Conservation (phyloP, 2,888 invertebrate species). For the Papilio elwesi region DNA sequence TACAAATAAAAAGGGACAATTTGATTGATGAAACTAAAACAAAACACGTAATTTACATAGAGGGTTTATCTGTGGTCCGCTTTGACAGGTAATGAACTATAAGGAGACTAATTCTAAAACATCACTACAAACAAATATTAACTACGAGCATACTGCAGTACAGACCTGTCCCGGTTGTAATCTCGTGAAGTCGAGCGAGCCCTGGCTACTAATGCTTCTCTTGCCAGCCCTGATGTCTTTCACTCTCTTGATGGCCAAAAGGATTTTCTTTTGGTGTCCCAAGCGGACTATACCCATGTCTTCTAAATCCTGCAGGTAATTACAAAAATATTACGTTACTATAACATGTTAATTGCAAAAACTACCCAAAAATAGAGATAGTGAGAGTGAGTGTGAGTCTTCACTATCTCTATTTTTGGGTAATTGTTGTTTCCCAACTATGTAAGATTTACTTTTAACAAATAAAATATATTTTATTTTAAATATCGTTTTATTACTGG, state of each 20-base stretch:
- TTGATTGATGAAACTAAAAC: conserved; percentile 31
- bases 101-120: conserved; percentile 70
- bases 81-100: conserved; percentile 51
- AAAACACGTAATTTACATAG: background rate
- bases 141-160: conserved; percentile 47
- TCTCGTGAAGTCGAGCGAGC: conserved; percentile 77
- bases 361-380: no score
- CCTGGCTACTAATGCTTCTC: conserved; percentile 84
- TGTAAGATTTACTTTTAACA: no score
- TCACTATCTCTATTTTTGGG: no score
- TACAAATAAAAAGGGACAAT: conserved; percentile 59
- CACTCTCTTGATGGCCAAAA: conserved; percentile 97
- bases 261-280: conserved; percentile 99
- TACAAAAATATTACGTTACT: no score
- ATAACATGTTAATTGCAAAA: no score
- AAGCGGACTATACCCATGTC: conserved; percentile 97
- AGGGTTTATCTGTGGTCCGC: conserved; percentile 52
- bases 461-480: no score
- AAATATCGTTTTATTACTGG: no score
- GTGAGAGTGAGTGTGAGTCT: no score
- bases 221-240: conserved; percentile 96
- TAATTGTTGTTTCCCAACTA: no score
- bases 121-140: conserved; percentile 72
- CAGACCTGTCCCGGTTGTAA: conserved; percentile 80
- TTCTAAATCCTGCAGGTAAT: conserved; percentile 90